Evolutionary conservation across 2,888 invertebrate genomes (phyloP), one percentile per base, ranked within the genome.

Genomic region (Dasysyrphus tricinctus): DNA sequence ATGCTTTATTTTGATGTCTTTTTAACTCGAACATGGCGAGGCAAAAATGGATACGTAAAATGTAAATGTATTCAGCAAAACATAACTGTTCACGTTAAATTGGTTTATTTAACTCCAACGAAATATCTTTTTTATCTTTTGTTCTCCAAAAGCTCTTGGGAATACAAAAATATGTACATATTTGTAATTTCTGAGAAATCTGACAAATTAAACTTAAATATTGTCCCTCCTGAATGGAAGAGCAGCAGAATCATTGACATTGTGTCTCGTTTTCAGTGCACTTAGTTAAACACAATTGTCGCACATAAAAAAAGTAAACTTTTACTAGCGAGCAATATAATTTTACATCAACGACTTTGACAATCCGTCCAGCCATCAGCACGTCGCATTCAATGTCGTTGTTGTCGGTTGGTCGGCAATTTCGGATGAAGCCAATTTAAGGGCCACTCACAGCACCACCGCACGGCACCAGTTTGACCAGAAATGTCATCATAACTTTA

Each of bases 221-320:
- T 19, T 39, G 19, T 14, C 4, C 37, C 39, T 59, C 19, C 19
- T 6, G 0, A 0, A 37, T 42, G n/a, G n/a, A 16, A 47, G 16
- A 6, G 7, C 42, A 24, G n/a, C 12, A 65, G 34, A 34, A 47
- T 49, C 6, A 29, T 69, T 3, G 14, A n/a, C 24, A 69, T 39
- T 54, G 29, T 9, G 19, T 19, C 69, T 54, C 54, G 6, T 69
- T 51, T 54, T 29, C n/a, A 37, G 29, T 54, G 54, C 29, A 54
- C 69, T 69, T 54, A 37, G 24, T 54, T 39, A 44, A 69, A 69
- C 69, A 39, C 69, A 69, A 69, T 69, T 69, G 69, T 39, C 29
- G 3, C 5, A 39, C 24, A 42, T 69, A 54, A 69, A 69, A 69
- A 69, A 67, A 54, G 24, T 29, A n/a, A 54, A 69, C 69, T 69